Evolutionary conservation across 2,888 invertebrate species (phyloP).

Genomic region (Venusia cambrica): DNA sequence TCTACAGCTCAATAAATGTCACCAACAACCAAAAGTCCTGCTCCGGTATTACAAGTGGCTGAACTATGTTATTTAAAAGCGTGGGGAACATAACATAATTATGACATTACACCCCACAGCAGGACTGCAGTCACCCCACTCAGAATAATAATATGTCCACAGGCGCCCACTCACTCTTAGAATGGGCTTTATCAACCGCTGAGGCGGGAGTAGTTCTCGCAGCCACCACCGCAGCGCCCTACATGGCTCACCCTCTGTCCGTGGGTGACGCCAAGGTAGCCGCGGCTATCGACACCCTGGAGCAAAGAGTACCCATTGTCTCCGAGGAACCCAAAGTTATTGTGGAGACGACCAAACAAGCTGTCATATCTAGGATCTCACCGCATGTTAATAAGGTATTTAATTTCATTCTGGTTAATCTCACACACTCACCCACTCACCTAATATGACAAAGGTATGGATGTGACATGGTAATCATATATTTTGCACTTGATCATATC

Average conservation of each 20-base stretch:
- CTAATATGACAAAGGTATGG: no score
- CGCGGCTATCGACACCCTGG: slow-evolving; percentile 83
- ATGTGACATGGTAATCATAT: no score
- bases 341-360: slow-evolving; percentile 79
- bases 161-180: slow-evolving; percentile 84
- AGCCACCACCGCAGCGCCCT: slow-evolving; percentile 83
- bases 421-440: no score
- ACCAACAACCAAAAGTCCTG: no score
- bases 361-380: slow-evolving; percentile 78
- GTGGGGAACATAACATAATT: background rate
- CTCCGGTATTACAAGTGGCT: no score
- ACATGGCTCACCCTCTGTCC: slow-evolving; percentile 70
- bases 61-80: no score
- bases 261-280: slow-evolving; percentile 85
- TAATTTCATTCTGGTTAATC: no score
- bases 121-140: no score
- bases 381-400: slow-evolving; percentile 79
- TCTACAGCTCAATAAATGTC: no score
- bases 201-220: slow-evolving; percentile 84
- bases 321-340: slow-evolving; percentile 83
- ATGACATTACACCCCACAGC: no score
- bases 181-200: slow-evolving; percentile 85
- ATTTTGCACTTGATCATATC: no score
- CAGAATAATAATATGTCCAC: slow-evolving; percentile 4
- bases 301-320: slow-evolving; percentile 84